Conservation (phyloP, 2,797 vertebrate genomes). For the Pseudochromis fuscus region DNA sequence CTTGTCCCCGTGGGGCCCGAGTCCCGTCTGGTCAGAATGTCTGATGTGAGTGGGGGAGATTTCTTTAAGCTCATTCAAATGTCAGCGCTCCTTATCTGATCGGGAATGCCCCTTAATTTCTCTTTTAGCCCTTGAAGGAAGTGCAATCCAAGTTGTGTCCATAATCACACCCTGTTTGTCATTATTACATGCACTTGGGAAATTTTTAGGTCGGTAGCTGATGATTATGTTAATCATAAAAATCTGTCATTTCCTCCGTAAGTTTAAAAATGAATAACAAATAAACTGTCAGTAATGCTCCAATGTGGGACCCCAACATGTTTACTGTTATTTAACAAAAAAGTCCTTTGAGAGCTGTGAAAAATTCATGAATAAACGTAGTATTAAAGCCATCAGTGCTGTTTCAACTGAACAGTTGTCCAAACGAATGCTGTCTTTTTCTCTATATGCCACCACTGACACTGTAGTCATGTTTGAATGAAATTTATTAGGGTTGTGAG, state of each 20-base stretch:
- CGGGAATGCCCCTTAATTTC: constrained; percentile 15
- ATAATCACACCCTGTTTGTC: constrained; percentile 9
- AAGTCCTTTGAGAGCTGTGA: neutral
- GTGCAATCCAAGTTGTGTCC: neutral
- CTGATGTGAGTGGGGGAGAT: constrained; percentile 37
- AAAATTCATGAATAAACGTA: neutral
- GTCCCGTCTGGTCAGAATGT: constrained; percentile 40
- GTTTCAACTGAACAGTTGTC: neutral
- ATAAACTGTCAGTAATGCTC: neutral
- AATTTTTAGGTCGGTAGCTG: neutral
- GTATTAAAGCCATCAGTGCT: neutral
- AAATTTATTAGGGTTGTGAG: neutral
- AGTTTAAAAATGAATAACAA: too few species aligned
- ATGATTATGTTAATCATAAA: neutral
- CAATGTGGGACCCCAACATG: neutral
- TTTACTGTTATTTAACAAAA: neutral
- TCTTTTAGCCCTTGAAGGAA: constrained; percentile 22
- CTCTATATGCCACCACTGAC: neutral
- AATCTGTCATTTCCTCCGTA: neutral
- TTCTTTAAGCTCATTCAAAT: constrained; percentile 39
- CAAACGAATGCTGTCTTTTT: neutral
- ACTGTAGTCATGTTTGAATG: neutral
- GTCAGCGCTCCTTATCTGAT: constrained; percentile 18
- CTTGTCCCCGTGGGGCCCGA: constrained; percentile 31
- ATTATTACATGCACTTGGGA: neutral